Percentiles rank a stretch among this genome's conserved stretches.
Conservation (phyloP, 2,113 vertebrate genomes). For the Xenopus laevis region DNA sequence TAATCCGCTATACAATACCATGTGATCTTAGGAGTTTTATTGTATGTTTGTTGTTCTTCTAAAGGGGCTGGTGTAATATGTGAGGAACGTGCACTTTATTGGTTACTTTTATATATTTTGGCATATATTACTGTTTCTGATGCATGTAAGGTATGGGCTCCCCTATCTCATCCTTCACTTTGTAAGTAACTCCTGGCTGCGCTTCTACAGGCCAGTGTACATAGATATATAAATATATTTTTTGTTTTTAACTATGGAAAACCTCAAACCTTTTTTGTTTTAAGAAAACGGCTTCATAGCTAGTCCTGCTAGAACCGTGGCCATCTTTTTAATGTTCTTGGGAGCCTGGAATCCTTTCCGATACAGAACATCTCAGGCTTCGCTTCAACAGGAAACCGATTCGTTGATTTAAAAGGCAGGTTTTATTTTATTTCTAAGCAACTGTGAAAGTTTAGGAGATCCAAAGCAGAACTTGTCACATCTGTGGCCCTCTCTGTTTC, state of each 20-base stretch:
- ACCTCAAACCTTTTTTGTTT: conserved; percentile 64
- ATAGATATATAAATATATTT: conserved; percentile 43
- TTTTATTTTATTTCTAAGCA: neutral
- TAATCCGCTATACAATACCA: conserved; percentile 88
- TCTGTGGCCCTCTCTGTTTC: neutral
- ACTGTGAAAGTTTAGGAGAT: conserved; percentile 17
- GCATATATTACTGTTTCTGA: conserved; percentile 79
- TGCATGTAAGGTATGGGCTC: conserved; percentile 70
- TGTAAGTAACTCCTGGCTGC: conserved; percentile 62
- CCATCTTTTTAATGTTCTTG: conserved; percentile 14
- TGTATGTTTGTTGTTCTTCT: conserved; percentile 55
- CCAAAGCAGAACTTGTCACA: neutral
- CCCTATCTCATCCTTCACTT: conserved; percentile 46
- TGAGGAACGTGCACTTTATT: conserved; percentile 96
- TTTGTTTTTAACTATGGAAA: conserved; percentile 57
- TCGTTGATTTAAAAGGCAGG: conserved; percentile 21
- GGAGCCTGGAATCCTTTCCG: conserved; percentile 14
- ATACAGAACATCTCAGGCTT: conserved; percentile 5
- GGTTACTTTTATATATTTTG: conserved; percentile 77
- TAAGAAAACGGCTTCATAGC: conserved; percentile 55
- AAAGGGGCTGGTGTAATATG: conserved; percentile 74
- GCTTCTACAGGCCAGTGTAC: conserved; percentile 43
- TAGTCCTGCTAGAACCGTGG: neutral
- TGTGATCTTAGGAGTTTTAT: conserved; percentile 74
- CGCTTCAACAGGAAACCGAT: conserved; percentile 2